These are phyloP conservation scores for Rynchops niger DNA, from an alignment of 2,113 vertebrate genomes.

Conservation along the genomic window DNA sequence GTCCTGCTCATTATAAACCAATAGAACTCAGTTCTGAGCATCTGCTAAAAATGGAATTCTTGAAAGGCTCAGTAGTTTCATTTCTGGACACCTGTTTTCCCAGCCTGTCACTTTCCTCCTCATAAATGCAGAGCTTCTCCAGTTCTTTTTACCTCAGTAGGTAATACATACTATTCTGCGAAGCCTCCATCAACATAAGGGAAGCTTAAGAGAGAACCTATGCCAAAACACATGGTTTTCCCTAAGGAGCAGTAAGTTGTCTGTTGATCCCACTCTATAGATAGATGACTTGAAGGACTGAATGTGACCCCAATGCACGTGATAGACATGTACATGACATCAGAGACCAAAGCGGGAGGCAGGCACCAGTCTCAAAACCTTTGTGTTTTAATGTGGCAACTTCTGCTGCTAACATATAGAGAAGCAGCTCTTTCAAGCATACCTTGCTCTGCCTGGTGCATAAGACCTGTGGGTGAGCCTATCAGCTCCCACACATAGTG, in stretches of 20 bases:
- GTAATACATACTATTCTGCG: neutral
- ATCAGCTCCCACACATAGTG: fast-evolving
- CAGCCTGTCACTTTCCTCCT: neutral
- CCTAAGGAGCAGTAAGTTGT: neutral
- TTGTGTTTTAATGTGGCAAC: neutral
- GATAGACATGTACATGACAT: neutral
- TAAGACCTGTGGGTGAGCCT: neutral
- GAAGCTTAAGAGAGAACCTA: neutral
- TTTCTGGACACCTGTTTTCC: constrained; percentile 28
- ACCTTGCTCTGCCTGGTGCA: neutral
- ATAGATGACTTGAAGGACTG: neutral
- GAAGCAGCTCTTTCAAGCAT: neutral
- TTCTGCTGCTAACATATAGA: neutral
- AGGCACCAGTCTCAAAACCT: neutral
- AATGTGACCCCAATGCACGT: neutral
- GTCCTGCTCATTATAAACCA: neutral
- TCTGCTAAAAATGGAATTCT: neutral
- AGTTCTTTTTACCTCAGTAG: neutral
- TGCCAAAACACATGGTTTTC: neutral
- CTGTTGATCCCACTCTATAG: neutral
- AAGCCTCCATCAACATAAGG: neutral
- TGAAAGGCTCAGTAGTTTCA: neutral
- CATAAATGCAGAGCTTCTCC: neutral
- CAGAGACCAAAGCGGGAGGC: neutral
- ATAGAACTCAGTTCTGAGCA: neutral